These are phyloP conservation scores for Caenorhabditis sp. DNA, from an alignment of 2,888 invertebrate species.

Conservation along the genomic window DNA sequence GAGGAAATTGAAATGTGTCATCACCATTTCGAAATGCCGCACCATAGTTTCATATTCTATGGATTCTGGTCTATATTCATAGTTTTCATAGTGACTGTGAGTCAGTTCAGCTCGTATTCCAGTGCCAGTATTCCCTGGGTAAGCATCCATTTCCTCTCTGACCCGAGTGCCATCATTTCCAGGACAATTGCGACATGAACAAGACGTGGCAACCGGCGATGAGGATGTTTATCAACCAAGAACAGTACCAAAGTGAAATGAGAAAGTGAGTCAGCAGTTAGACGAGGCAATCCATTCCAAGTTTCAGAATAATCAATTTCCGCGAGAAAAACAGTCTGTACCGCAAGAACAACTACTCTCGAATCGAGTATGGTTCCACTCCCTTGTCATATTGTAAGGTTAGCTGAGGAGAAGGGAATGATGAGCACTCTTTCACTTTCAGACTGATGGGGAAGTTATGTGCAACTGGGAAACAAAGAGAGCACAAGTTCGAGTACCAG, in stretches of 20 bases:
- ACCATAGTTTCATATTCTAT: slow-evolving; percentile 44
- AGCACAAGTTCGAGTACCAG: slow-evolving; percentile 25
- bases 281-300: background rate
- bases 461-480: slow-evolving; percentile 29
- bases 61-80: slow-evolving; percentile 53
- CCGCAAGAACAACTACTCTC: slow-evolving; percentile 43
- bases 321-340: slow-evolving; percentile 54
- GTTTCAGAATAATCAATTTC: slow-evolving; percentile 37
- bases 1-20: slow-evolving; percentile 53
- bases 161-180: background rate
- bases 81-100: slow-evolving; percentile 19
- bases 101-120: slow-evolving; percentile 33
- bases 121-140: slow-evolving; percentile 49
- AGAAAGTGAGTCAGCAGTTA: slow-evolving; percentile 28
- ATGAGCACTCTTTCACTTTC: background rate
- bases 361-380: slow-evolving; percentile 55
- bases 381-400: slow-evolving; percentile 51
- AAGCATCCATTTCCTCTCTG: background rate
- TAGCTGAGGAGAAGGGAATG: background rate
- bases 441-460: slow-evolving; percentile 28
- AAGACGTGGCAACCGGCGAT: slow-evolving; percentile 54
- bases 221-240: slow-evolving; percentile 42
- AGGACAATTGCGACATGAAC: slow-evolving; percentile 62
- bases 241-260: slow-evolving; percentile 52
- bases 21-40: slow-evolving; percentile 45